Percentiles rank a stretch among this genome's conserved stretches.
These are phyloP conservation scores for Gymnoscelis rufifasciata DNA, from an alignment of 2,888 invertebrate genomes.

Conservation along the genomic window DNA sequence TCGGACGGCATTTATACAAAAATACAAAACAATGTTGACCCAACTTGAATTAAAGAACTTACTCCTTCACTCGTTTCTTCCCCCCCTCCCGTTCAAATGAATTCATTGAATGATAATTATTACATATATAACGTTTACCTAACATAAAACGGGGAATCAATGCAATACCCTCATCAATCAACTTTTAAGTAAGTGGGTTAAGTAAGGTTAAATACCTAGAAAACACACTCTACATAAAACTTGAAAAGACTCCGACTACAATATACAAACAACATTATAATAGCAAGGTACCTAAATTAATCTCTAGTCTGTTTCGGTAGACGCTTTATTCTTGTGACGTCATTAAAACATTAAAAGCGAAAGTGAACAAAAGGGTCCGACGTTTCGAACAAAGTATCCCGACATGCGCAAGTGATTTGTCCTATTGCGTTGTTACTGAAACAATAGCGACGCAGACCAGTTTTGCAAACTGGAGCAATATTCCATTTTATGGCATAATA, in stretches of 20 bases:
- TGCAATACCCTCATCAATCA: too few relatives aligned
- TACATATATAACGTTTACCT: too few relatives aligned
- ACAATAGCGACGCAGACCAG: constrained; percentile 53
- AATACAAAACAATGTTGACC: too few relatives aligned
- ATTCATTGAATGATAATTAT: too few relatives aligned
- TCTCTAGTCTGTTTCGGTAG: constrained; percentile 22
- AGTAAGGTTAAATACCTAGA: too few relatives aligned
- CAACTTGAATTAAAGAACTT: too few relatives aligned
- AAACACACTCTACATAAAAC: too few relatives aligned
- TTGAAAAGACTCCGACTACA: not conserved
- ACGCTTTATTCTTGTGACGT: constrained; percentile 29
- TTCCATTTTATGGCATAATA: constrained; percentile 56
- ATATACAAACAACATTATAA: not conserved
- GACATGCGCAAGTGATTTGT: constrained; percentile 63
- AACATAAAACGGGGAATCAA: too few relatives aligned
- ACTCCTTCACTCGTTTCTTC: too few relatives aligned
- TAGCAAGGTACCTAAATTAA: constrained; percentile 9
- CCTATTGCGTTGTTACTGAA: constrained; percentile 58
- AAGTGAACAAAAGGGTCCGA: constrained; percentile 51
- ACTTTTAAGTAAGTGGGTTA: too few relatives aligned
- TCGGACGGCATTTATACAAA: too few relatives aligned
- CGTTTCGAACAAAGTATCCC: constrained; percentile 50
- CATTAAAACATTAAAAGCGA: constrained; percentile 53
- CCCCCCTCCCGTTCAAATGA: too few relatives aligned
- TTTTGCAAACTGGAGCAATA: constrained; percentile 64